Base-by-base conservation (phyloP, 2,797 vertebrate species). In the Monodelphis domestica region DNA sequence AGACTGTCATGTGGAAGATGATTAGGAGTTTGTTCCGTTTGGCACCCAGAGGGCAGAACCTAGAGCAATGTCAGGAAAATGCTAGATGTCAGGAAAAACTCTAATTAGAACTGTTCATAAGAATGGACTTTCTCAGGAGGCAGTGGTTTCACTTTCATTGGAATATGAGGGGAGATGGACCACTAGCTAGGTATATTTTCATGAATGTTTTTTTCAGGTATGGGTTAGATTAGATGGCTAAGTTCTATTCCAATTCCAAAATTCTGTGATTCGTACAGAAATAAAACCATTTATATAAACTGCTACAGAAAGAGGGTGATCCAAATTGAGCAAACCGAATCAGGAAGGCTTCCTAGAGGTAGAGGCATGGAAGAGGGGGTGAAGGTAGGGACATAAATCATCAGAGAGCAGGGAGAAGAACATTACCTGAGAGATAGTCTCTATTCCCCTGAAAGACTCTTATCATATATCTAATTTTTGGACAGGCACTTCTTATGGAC, bases 21-120 rank as follows among this genome's bases (percentile, higher is more conserved):
- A 78, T 78, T 78, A 78, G n/a, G 63, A 78, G 63, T 78, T 78
- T 78, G 63, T 78, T 78, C 63, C 45, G n/a, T 78, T 78, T 78
- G 63, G 17, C n/a, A 45, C 63, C 63, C 63, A 78, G 17, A 78
- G 63, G 63, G 63, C 63, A 78, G n/a, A 78, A 78, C 63, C n/a
- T 45, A n/a, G n/a, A 78, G 63, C n/a, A 24, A 45, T 24, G 17
- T 78, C 63, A 78, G 63, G n/a, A 45, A 78, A 45, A 78, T 24
- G 15, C 7, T 45, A 78, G 1, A 29, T 24, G 6, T 45, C 63
- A 78, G 63, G 63, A 24, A 78, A 78, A 78, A 3, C 17, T 78
- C 24, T n/a, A 45, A 45, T 78, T 38, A 78, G n/a, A 78, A 78
- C 45, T 78, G 63, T 78, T n/a, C 63, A 78, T 3, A 78, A 38